Conservation (phyloP, 2,888 invertebrate genomes). For the Galerucella pusilla region DNA sequence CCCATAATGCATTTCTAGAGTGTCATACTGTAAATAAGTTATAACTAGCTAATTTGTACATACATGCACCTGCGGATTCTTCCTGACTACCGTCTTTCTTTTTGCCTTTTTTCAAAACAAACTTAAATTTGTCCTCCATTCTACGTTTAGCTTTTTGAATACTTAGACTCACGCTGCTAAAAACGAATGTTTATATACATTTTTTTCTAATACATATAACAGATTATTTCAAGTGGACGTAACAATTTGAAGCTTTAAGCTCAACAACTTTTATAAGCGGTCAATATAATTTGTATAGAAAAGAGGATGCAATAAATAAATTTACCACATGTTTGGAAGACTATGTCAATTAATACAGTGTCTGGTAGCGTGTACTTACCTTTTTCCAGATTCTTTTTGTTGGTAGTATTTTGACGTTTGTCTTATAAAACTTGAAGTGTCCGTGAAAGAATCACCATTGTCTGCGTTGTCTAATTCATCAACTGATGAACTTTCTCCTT, state of each 20-base stretch:
- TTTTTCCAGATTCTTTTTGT: slow-evolving; percentile 55
- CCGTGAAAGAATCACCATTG: slow-evolving; percentile 62
- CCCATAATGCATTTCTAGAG: no score
- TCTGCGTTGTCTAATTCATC: slow-evolving; percentile 70
- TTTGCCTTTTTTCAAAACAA: slow-evolving; percentile 86
- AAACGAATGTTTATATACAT: slow-evolving; percentile 23
- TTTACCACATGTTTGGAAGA: no score
- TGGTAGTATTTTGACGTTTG: slow-evolving; percentile 67
- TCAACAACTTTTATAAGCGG: no score
- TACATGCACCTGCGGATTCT: slow-evolving; percentile 83
- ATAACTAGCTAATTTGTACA: slow-evolving; percentile 57
- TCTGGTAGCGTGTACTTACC: slow-evolving; percentile 33
- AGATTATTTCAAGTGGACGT: no score
- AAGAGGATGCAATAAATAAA: no score
- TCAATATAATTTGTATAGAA: no score
- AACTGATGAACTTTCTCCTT: slow-evolving; percentile 64
- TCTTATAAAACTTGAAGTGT: slow-evolving; percentile 65
- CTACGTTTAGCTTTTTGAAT: slow-evolving; percentile 85
- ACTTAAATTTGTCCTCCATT: slow-evolving; percentile 89
- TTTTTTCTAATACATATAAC: not conserved
- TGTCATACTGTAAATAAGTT: not conserved
- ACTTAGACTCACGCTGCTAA: slow-evolving; percentile 72
- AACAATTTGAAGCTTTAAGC: no score
- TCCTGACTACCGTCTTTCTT: slow-evolving; percentile 90
- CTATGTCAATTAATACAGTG: no score